Base-by-base conservation (phyloP, 2,888 invertebrate species). In the Spodoptera littoralis region DNA sequence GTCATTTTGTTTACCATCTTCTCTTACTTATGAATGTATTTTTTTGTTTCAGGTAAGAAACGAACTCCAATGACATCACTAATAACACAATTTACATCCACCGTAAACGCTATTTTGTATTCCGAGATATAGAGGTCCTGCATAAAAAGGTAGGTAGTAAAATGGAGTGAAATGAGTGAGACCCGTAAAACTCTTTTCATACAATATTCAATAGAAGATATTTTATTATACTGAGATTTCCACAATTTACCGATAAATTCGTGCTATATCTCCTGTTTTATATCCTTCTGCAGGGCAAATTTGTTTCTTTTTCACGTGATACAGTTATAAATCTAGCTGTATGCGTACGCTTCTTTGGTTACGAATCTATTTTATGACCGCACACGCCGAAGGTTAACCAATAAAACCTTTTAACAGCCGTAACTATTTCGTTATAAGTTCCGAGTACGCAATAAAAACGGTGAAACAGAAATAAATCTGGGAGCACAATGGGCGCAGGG, bases 351-450 rank as follows among this genome's bases (percentile, higher is more conserved):
- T 90, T 87, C 91, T 93, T 92, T 90, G 90, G 92, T 92, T 90
- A 89, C 90, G 93, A 92, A 94, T 92, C 90, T 90, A 93, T 94
- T 94, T 94, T 93, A 94, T 92, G 90, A 89, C 91, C 91, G 88
- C 91, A 90, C 89, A 91, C 90, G 88, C 90, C 92, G 90, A 94
- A 94, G 93, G 94, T 93, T 93, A 93, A 92, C 94, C 93, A 93
- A 94, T 94, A 94, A 94, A 94, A 94, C 91, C 93, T 93, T 92
- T 93, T 94, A 94, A 93, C 93, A 93, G 92, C 90, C 92, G 92
- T 92, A 92, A 93, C 92, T 94, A 93, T 93, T 94, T 93, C 92
- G 91, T 93, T 94, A 92, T 93, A 92, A 93, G 93, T 93, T 92
- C 93, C 86, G 90, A 93, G 92, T 93, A 89, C 91, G 93, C 92